phyloP scores from a whole-genome alignment of 1,140 invertebrate genomes.

The Aphelinus certus region DNA sequence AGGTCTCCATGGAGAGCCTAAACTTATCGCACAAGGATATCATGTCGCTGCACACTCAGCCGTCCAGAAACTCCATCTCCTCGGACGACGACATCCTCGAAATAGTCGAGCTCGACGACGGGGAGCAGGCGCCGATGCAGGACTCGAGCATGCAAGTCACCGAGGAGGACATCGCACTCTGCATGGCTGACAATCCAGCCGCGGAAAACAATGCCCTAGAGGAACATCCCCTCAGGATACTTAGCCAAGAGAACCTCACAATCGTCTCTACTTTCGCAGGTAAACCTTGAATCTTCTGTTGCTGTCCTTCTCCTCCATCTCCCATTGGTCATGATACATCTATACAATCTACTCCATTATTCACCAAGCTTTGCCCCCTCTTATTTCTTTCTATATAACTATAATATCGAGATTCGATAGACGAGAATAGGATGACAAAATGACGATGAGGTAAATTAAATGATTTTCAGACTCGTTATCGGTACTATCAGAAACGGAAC shows the following conservation, averaged over 20 bases:
- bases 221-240: conserved; percentile 85
- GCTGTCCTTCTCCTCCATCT: no score
- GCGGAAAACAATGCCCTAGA: conserved; percentile 74
- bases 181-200: conserved; percentile 82
- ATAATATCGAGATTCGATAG: no score
- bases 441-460: no score
- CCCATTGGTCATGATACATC: no score
- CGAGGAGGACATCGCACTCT: conserved; percentile 89
- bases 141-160: conserved; percentile 88
- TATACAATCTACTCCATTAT: no score
- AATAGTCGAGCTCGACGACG: conserved; percentile 84
- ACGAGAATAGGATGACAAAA: no score
- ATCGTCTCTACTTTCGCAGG: conserved; percentile 86
- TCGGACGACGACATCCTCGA: conserved; percentile 79
- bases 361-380: no score
- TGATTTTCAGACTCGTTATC: conserved; percentile 74
- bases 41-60: conserved; percentile 26
- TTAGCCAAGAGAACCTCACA: conserved; percentile 90
- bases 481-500: conserved; percentile 77
- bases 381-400: no score
- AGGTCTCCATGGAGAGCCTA: conserved; percentile 82
- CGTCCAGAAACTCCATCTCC: conserved; percentile 59
- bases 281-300: conserved; percentile 43
- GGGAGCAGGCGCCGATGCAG: conserved; percentile 83
- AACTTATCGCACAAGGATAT: conserved; percentile 68